These are phyloP conservation scores for Agrilus mali DNA, from an alignment of 2,888 invertebrate species.

Conservation along the genomic window DNA sequence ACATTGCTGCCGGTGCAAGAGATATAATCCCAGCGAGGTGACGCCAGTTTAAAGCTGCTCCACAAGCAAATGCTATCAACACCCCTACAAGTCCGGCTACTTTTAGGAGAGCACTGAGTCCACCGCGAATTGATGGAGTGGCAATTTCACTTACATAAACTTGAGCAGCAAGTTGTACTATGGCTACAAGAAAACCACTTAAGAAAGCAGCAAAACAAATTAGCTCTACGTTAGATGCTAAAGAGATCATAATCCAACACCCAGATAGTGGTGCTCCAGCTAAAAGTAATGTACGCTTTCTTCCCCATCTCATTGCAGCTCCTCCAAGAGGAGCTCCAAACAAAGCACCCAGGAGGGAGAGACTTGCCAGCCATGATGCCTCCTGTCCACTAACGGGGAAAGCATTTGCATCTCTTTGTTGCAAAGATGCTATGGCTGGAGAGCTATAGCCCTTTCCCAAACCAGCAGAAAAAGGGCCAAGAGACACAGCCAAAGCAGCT, in stretches of 20 bases:
- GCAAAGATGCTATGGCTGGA: slow-evolving; percentile 65
- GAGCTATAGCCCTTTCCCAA: slow-evolving; percentile 74
- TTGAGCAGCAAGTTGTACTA: slow-evolving; percentile 32
- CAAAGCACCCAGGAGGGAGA: slow-evolving; percentile 66
- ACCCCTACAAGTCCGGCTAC: slow-evolving; percentile 78
- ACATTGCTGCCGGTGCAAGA: slow-evolving; percentile 62
- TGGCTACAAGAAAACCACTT: slow-evolving; percentile 49
- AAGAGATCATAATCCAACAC: slow-evolving; percentile 71
- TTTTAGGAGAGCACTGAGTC: slow-evolving; percentile 75
- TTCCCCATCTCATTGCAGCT: slow-evolving; percentile 62
- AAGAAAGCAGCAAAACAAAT: slow-evolving; percentile 76
- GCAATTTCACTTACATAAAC: slow-evolving; percentile 89
- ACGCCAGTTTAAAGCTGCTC: slow-evolving; percentile 74
- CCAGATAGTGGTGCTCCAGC: slow-evolving; percentile 64
- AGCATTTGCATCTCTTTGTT: slow-evolving; percentile 44
- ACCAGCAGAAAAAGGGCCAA: slow-evolving; percentile 69
- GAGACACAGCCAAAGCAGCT: slow-evolving; percentile 64
- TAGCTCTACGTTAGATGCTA: slow-evolving; percentile 62
- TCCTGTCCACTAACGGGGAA: slow-evolving; percentile 60
- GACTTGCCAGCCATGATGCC: slow-evolving; percentile 70
- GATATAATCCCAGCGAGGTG: slow-evolving; percentile 72
- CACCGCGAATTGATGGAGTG: slow-evolving; percentile 73
- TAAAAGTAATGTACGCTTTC: slow-evolving; percentile 54
- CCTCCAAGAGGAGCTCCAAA: slow-evolving; percentile 71
- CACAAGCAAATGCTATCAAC: slow-evolving; percentile 69